Evolutionary conservation across 2,113 vertebrate species (phyloP), one percentile per base, ranked within the genome.

Genomic region (Silurus meridionalis): DNA sequence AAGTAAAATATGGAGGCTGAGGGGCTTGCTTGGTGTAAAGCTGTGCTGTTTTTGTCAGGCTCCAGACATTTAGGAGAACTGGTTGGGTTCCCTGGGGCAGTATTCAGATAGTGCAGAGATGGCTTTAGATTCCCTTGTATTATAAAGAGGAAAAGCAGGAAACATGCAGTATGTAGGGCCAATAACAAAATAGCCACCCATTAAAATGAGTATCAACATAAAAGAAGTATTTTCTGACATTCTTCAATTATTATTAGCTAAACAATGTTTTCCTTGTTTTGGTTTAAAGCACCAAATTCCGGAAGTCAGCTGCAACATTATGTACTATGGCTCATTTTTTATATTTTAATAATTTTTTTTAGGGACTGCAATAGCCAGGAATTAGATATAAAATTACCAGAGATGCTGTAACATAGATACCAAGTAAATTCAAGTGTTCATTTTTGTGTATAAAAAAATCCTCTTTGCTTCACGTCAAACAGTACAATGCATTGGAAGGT

Each of bases 51-150:
- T 53, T 89, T 79, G 67, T 78, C 52, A 37, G 50, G 67, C 82
- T 87, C 82, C 88, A 82, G 85, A 78, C 69, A 8, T 83, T 81
- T 79, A 58, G 58, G 86, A 67, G 80, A 88, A 53, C 77, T 87
- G 83, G 86, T 69, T 21, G 11, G 53, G n/a, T 83, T 81, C 75
- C 78, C 66, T 46, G 84, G 79, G 72, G 82, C 85, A 80, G 74
- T 81, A 82, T 87, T 75, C 37, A 37, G 37, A 37, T 85, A 75
- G 87, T 84, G 78, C 66, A 55, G 48, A 80, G 82, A 89, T 89
- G 86, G 77, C 80, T 85, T 80, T 87, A 77, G 74, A 77, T 89
- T 50, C 74, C 79, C 82, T 87, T 75, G 79, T 83, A 90, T 83
- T 85, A 48, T 53, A 86, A 57, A 75, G 80, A 84, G 8, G 23